Conservation (phyloP, 2,113 vertebrate genomes). For the Arothron firmamentum region DNA sequence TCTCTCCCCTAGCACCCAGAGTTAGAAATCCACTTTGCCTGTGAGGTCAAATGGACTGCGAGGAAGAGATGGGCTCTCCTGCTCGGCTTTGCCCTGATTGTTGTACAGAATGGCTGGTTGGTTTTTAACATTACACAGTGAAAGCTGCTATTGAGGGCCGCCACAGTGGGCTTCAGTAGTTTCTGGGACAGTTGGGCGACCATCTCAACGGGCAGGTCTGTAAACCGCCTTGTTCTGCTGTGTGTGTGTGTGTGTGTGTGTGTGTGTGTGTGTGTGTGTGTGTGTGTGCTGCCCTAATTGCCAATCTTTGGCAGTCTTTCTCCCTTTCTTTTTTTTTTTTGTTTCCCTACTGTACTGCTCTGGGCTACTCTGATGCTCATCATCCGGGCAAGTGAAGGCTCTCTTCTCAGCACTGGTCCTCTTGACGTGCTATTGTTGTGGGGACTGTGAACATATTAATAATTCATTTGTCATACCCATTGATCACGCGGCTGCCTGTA, state of each 20-base stretch:
- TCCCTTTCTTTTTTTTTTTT: constrained; percentile 7
- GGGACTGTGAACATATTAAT: constrained; percentile 20
- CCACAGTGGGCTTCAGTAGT: constrained; percentile 59
- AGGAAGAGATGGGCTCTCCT: constrained; percentile 16
- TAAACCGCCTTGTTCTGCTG: constrained; percentile 49
- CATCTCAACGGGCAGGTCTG: constrained; percentile 54
- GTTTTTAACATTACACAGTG: constrained; percentile 35
- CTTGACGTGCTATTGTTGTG: constrained; percentile 3
- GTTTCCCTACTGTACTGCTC: constrained; percentile 38
- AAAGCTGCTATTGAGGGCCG: constrained; percentile 50
- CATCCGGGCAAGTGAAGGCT: constrained; percentile 33
- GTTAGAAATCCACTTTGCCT: constrained; percentile 9
- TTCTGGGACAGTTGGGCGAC: constrained; percentile 63
- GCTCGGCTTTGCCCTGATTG: constrained; percentile 21
- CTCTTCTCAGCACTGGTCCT: constrained; percentile 20
- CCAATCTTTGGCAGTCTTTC: constrained; percentile 36
- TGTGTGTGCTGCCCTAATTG: constrained; percentile 60
- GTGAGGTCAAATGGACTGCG: constrained; percentile 3
- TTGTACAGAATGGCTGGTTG: constrained; percentile 24
- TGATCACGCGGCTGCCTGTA: constrained; percentile 26
- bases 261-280: too few species aligned
- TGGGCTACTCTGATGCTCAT: constrained; percentile 34
- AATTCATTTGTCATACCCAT: constrained; percentile 13
- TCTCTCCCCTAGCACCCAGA: neutral
- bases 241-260: too few species aligned